phyloP scores from a whole-genome alignment of 2,888 invertebrate species.

The Leistus spinibarbis region DNA sequence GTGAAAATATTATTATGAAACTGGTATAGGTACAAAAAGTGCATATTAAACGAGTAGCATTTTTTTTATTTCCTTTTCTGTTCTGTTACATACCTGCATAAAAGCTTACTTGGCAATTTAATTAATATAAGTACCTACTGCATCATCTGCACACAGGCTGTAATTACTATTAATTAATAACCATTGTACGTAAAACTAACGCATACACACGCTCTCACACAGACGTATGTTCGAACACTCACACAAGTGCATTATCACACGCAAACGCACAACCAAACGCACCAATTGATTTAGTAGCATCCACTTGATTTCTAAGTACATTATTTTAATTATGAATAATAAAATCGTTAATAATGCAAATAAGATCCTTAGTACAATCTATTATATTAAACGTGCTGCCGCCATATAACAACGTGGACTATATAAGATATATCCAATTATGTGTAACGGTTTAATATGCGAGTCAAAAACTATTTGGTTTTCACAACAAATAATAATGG shows the following conservation, averaged over 20 bases:
- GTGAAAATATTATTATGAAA: slow-evolving; percentile 17
- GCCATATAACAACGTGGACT: no score
- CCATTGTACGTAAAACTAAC: neutral
- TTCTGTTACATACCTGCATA: slow-evolving; percentile 18
- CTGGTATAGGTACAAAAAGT: slow-evolving; percentile 11
- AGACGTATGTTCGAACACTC: neutral
- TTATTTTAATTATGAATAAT: no score
- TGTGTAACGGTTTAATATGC: neutral
- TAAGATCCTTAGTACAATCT: no score
- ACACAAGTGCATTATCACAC: no score
- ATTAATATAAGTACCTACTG: slow-evolving; percentile 36
- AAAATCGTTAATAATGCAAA: no score
- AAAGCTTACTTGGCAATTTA: slow-evolving; percentile 37
- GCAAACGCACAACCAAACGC: no score
- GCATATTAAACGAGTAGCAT: slow-evolving; percentile 32
- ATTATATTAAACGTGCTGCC: no score
- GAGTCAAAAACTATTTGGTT: neutral
- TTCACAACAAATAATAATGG: neutral
- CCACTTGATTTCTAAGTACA: no score
- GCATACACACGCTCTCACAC: neutral
- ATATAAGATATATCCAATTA: no score
- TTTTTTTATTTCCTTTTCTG: slow-evolving; percentile 27
- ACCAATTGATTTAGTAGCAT: no score
- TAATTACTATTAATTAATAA: slow-evolving; percentile 38
- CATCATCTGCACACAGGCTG: slow-evolving; percentile 34